Evolutionary conservation across 2,797 vertebrate genomes (phyloP), one percentile per base, ranked within the genome.

Genomic region (Spondyliosoma cantharus): DNA sequence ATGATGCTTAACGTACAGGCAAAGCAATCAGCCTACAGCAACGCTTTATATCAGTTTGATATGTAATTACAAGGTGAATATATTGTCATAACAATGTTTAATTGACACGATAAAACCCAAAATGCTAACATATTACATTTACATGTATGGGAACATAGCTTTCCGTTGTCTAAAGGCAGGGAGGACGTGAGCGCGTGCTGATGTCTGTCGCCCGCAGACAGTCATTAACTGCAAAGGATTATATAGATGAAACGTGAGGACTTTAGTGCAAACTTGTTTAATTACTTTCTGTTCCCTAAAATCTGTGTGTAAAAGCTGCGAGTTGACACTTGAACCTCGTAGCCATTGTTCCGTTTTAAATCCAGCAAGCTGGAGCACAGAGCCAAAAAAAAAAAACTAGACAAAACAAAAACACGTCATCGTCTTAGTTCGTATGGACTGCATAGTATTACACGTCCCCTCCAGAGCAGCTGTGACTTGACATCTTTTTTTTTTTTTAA

Each of bases 281-380:
- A 59, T 70, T 63, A 57, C 32, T 69, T 71, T 61, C 14, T 64
- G 56, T 64, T 69, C 15, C 42, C 49, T 50, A 22, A 78, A 80
- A 74, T 45, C 20, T 27, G 53, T 19, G 20, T 65, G 22, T 19
- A 57, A 77, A 78, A 77, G 42, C 73, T 68, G 69, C 2, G 14
- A 52, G 49, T 49, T 71, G 37, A 82, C 65, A 74, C 50, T 56
- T 79, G 50, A 74, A 80, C 74, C 63, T 73, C 19, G 19, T 0
- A 66, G 64, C 49, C 15, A 62, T 73, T 62, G 72, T 82, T 71
- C 80, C n/a, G 42, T 42, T 68, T 63, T 4, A 65, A 54, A 75
- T 61, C 58, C 54, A 53, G 7, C 7, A 1, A 66, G 58, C 60
- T 37, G n/a, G 22, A 54, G 22, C 4, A 22, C 12, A 25, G 42